A percentile compares a stretch with the other conserved stretches of the same genome.
Evolutionary conservation across 1,140 invertebrate genomes (phyloP).

Genomic region (Trichomalopsis sarcophagae): DNA sequence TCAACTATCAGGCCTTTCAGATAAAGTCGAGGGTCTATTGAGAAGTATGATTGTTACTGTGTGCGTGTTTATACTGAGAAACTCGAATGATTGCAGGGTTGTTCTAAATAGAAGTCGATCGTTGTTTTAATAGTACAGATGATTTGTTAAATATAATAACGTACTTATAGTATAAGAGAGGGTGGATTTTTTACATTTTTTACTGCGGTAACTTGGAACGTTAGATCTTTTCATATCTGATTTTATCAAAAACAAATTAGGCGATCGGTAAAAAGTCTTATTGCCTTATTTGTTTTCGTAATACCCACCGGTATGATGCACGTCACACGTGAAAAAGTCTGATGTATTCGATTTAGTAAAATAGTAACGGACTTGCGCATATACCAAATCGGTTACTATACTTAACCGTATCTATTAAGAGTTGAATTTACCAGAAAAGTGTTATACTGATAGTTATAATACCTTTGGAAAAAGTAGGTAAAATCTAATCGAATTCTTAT

Average conservation of each 20-base stretch:
- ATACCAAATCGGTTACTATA: background rate
- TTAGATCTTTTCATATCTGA: conserved; percentile 4
- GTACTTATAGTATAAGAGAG: no score
- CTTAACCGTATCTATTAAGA: background rate
- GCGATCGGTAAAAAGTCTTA: background rate
- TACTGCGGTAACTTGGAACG: background rate
- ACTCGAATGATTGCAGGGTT: background rate
- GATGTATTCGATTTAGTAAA: background rate
- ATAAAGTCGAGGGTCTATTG: conserved; percentile 33
- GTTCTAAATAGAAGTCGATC: background rate
- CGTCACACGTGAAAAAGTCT: background rate
- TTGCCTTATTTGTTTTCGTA: background rate
- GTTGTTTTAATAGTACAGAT: background rate
- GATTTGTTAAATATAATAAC: background rate
- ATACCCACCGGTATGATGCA: background rate
- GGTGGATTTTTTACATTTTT: background rate
- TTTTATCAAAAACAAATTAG: background rate
- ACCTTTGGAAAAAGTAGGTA: no score
- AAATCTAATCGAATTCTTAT: no score
- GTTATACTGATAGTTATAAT: no score
- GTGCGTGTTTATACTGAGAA: background rate
- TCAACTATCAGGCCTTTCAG: conserved; percentile 20
- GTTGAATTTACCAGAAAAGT: no score
- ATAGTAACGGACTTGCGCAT: background rate
- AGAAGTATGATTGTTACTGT: background rate